Base-by-base conservation (phyloP, 2,797 vertebrate genomes). In the Gallinago solitaria region DNA sequence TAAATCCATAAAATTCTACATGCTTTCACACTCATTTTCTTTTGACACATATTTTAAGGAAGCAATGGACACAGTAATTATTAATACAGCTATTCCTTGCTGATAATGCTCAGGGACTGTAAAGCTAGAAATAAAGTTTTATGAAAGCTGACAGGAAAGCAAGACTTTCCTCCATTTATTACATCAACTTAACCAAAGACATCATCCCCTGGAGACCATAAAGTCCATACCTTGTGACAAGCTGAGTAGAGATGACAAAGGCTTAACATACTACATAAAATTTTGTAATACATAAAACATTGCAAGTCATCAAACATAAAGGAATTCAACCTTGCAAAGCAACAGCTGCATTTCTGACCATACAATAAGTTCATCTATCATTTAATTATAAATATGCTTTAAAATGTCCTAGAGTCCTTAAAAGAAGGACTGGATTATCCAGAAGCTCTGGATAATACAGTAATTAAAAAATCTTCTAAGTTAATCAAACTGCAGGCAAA, bases 131-230 rank as follows among this genome's bases (percentile, higher is more conserved):
- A 39, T 82, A 39, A 77, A 86, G 21, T 85, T 94, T 83, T 83
- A 95, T 60, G 56, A 94, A 75, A 87, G 53, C 54, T 94, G 86
- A 78, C 64, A 94, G 87, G 48, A 90, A 84, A 83, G 71, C 59
- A 37, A 48, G 69, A 73, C 50, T 82, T 85, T 89, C 51, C 47
- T 65, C 83, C 82, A 68, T 61, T 85, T 93, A 71, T 63, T 93
- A 47, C 63, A 83, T 87, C 79, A 90, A 54, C 87, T 96, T 87
- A 90, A 88, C 30, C 27, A 9, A 78, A 94, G 88, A 65, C 6
- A 11, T 51, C 33, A 35, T 33, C 9, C 54, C 33, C 56, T 18
- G 12, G 85, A 91, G 77, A 91, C 54, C 30, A 60, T 53, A 16
- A 87, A 91, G 73, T 28, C 81, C 28, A 24, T 18, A 43, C 24